Conservation (phyloP, 1,140 invertebrate species). For the Apis cerana region DNA sequence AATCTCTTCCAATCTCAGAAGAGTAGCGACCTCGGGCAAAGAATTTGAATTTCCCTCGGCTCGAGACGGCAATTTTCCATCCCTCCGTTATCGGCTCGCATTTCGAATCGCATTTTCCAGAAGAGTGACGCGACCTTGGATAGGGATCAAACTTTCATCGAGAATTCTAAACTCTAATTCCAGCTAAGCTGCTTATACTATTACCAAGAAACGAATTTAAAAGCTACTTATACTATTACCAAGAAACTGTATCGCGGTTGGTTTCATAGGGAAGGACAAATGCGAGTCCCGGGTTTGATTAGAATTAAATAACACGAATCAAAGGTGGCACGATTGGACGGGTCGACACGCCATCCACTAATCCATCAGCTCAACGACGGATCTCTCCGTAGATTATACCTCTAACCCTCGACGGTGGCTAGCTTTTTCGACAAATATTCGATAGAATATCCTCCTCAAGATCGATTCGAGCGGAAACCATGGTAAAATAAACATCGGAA, state of each 20-base stretch:
- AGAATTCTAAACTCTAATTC: no score
- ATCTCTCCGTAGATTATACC: slow-evolving; percentile 64
- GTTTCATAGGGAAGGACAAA: slow-evolving; percentile 37
- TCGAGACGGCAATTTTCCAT: slow-evolving; percentile 44
- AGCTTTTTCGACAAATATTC: slow-evolving; percentile 7
- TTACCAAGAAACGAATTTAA: no score
- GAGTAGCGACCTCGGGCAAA: no score
- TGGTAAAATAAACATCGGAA: neutral
- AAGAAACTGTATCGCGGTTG: no score
- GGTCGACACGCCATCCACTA: slow-evolving; percentile 65
- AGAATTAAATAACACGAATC: slow-evolving; percentile 64
- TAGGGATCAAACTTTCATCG: neutral
- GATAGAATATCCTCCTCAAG: neutral
- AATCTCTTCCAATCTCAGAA: no score
- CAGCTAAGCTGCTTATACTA: no score
- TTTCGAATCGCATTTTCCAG: slow-evolving; percentile 52
- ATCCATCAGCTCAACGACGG: slow-evolving; percentile 67
- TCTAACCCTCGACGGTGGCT: neutral
- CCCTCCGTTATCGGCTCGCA: neutral
- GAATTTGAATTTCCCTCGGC: neutral
- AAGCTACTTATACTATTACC: no score
- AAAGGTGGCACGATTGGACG: slow-evolving; percentile 51
- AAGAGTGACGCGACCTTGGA: slow-evolving; percentile 11
- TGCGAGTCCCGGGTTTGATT: slow-evolving; percentile 38
- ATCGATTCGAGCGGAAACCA: neutral